Base-by-base conservation (phyloP, 2,888 invertebrate genomes). In the Ethmia dodecea region DNA sequence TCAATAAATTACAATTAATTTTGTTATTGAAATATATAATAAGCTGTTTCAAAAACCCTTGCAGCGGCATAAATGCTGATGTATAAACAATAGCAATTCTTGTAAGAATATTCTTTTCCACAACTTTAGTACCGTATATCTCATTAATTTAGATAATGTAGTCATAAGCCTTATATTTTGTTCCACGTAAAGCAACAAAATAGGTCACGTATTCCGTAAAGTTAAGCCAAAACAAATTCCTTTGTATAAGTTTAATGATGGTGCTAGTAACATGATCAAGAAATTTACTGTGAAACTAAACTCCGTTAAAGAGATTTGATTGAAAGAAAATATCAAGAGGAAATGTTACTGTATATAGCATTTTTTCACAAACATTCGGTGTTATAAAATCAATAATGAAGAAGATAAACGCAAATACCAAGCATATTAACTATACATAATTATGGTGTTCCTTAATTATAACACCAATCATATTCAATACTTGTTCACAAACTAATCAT, bases 71-170 rank as follows among this genome's bases (percentile, higher is more conserved):
- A 10, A 10, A 3, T 8, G n/a, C n/a, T 3, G 16, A 16, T n/a
- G 16, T 10, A 5, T 3, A n/a, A 28, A 28, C 11, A 10, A 20
- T 12, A 20, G n/a, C 12, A 1, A 12, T 9, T 1, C 2, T 12
- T 20, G 25, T 37, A 9, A 33, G 4, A 8, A 33, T 3, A 13
- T 13, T 28, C 9, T 13, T 13, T 18, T 37, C 37, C 5, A 24
- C 20, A 3, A 13, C 10, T 13, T 28, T 33, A 3, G 33, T 2
- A 6, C 26, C n/a, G 11, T 33, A 33, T 4, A 33, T 26, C 8
- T 28, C 25, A 24, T 33, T 33, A 8, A 37, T 33, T 13, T 37
- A 32, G 4, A 26, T 9, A n/a, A 37, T 6, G 5, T 33, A 37
- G 12, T 37, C 24, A 11, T 26, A 33, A 4, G 33, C n/a, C n/a